A percentile compares a stretch with the other conserved stretches of the same genome.
Conservation (phyloP, 1,140 invertebrate genomes). For the Sarcophaga bullata region DNA sequence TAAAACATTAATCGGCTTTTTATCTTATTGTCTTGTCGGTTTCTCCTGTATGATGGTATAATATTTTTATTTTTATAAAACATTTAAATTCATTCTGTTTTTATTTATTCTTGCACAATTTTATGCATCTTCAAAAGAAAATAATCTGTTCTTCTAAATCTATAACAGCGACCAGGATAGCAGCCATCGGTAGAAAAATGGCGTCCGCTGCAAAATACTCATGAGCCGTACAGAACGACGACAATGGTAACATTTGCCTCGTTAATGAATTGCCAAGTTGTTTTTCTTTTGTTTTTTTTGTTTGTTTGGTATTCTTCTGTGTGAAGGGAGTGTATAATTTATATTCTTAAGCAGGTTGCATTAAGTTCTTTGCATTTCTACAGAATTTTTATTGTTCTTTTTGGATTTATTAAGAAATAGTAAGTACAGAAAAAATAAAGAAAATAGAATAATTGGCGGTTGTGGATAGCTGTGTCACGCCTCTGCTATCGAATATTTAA, state of each 20-base stretch:
- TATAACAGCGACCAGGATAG: neutral
- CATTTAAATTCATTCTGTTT: neutral
- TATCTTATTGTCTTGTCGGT: neutral
- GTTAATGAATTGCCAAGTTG: slow-evolving; percentile 8
- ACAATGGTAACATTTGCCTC: neutral
- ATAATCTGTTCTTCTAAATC: neutral
- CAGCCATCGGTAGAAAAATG: neutral
- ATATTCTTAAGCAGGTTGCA: slow-evolving; percentile 26
- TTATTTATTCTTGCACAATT: neutral
- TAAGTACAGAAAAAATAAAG: neutral
- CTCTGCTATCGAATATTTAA: neutral
- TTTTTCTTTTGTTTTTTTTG: neutral
- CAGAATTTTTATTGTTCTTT: neutral
- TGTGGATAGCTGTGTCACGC: neutral
- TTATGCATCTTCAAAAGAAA: neutral
- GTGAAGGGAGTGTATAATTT: neutral
- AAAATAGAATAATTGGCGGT: slow-evolving; percentile 5
- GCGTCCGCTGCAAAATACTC: neutral
- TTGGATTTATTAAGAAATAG: neutral
- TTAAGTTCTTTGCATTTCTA: neutral
- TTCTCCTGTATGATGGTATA: too few relatives aligned
- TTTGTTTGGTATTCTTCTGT: neutral
- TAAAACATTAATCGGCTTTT: neutral
- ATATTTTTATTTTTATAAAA: too few relatives aligned
- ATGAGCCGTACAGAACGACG: neutral